These are phyloP conservation scores for Psittacula cyanocephala DNA, from an alignment of 2,113 vertebrate species.

Conservation along the genomic window DNA sequence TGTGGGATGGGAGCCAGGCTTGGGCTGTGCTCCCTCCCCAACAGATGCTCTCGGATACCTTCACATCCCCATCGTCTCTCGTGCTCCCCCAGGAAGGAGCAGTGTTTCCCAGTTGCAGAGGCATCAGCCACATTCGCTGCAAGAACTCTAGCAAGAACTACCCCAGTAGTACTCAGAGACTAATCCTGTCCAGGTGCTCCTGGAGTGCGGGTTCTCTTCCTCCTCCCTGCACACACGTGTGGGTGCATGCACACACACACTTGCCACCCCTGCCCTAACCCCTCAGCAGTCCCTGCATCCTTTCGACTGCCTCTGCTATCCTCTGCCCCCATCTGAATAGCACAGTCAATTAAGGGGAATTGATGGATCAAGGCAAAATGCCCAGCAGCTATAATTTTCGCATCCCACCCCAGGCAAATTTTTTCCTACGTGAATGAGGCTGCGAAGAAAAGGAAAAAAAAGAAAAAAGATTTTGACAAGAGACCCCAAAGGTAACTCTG, in stretches of 20 bases:
- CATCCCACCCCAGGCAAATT: conserved; percentile 45
- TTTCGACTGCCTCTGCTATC: conserved; percentile 17
- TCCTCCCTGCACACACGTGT: neutral
- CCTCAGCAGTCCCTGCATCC: neutral
- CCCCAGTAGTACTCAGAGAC: neutral
- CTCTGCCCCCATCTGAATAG: conserved; percentile 37
- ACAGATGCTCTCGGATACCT: neutral
- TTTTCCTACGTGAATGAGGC: conserved; percentile 1
- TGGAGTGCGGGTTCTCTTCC: neutral
- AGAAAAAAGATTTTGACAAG: neutral
- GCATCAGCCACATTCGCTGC: accelerated
- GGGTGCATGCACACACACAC: neutral
- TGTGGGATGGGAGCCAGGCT: neutral
- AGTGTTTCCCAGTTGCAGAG: accelerated
- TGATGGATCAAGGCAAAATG: conserved; percentile 61
- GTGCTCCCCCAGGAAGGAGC: neutral
- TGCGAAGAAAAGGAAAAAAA: neutral
- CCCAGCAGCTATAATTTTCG: conserved; percentile 54
- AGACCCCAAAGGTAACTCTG: neutral
- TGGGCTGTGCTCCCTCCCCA: accelerated
- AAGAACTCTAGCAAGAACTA: neutral
- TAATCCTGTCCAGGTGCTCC: neutral
- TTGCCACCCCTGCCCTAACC: neutral
- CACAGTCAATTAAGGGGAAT: conserved; percentile 23
- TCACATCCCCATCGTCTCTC: accelerated